Percentiles rank a stretch among this genome's conserved stretches.
Evolutionary conservation across 2,113 vertebrate genomes (phyloP).

Genomic region (Numida meleagris): DNA sequence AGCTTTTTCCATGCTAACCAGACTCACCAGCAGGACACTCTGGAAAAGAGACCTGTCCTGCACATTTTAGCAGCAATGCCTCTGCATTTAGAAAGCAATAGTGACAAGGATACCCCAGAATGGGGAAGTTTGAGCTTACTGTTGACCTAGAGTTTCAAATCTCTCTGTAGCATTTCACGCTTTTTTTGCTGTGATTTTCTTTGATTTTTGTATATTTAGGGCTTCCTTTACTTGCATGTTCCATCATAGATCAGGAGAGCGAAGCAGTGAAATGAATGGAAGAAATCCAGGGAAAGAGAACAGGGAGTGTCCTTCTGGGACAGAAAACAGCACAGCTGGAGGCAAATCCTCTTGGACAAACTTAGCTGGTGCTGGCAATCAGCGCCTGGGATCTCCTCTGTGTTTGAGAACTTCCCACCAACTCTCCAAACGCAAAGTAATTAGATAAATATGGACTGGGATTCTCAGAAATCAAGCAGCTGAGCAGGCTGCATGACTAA

Average conservation of each 20-base stretch:
- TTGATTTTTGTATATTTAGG: too few species aligned
- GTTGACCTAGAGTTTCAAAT: neutral
- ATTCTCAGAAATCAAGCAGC: neutral
- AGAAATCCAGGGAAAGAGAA: neutral
- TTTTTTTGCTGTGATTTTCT: neutral
- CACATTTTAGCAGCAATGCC: neutral
- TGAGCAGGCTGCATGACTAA: conserved; percentile 7
- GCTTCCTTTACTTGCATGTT: neutral
- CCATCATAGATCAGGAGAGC: neutral
- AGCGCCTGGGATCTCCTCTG: neutral
- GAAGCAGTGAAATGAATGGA: neutral
- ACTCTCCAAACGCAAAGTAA: neutral
- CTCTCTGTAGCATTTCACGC: neutral
- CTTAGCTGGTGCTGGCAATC: neutral
- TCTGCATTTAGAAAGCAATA: neutral
- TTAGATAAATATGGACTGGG: neutral
- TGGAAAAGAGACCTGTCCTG: neutral
- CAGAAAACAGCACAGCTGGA: neutral
- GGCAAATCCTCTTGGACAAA: neutral
- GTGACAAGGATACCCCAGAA: accelerated
- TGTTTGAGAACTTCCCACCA: neutral
- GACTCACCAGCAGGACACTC: neutral
- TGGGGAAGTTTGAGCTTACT: neutral
- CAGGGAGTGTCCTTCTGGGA: neutral
- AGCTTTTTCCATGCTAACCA: neutral